These are phyloP conservation scores for Lasioglossum calceatum DNA, from an alignment of 2,888 invertebrate genomes.

Conservation along the genomic window DNA sequence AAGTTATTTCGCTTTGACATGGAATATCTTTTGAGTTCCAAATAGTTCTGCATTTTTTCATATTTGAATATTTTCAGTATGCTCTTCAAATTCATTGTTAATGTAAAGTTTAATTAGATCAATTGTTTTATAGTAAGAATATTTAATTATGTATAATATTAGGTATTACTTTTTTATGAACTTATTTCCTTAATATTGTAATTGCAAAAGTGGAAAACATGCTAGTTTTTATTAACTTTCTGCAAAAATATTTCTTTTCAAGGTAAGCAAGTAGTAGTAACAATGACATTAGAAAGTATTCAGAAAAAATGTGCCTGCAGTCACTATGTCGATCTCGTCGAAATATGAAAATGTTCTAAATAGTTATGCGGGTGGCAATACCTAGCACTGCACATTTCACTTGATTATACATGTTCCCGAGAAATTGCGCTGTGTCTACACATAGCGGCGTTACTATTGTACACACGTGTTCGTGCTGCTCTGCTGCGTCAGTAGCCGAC, in stretches of 20 bases:
- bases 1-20: no score
- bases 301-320: neutral
- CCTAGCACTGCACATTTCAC: neutral
- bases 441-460: neutral
- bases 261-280: neutral
- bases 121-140: no score
- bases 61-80: no score
- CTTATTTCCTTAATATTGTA: no score
- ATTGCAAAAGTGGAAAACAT: neutral
- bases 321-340: neutral
- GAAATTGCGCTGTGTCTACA: neutral
- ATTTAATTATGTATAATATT: no score
- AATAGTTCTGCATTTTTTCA: no score
- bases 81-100: no score
- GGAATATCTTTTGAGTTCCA: no score
- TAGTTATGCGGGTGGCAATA: neutral
- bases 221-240: neutral
- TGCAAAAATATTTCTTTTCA: neutral
- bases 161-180: no score
- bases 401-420: slow-evolving; percentile 10
- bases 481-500: neutral
- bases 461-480: neutral
- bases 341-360: neutral
- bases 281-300: neutral
- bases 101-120: no score